Percentiles rank a stretch among this genome's conserved stretches.
These are phyloP conservation scores for Myiozetetes cayanensis DNA, from an alignment of 2,113 vertebrate genomes.

Conservation along the genomic window DNA sequence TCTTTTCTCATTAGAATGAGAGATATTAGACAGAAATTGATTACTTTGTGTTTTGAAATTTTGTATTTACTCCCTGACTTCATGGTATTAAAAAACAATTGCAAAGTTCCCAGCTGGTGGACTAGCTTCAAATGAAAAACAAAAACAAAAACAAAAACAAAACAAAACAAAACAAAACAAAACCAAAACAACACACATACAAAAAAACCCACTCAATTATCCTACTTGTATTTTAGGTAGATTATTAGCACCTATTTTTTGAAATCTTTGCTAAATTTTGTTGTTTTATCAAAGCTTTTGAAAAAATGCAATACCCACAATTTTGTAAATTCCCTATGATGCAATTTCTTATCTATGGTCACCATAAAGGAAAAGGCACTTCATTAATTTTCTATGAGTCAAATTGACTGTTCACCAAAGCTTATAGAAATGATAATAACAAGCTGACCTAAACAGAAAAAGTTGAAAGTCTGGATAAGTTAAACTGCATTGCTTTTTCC, in stretches of 20 bases:
- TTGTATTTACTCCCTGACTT: not conserved
- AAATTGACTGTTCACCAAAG: not conserved
- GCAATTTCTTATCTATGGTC: not conserved
- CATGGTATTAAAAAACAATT: not conserved
- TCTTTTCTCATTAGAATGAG: not conserved
- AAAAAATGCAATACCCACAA: not conserved
- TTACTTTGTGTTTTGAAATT: not conserved
- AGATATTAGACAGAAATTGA: not conserved
- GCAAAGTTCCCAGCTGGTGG: not conserved
- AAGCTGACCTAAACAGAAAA: not conserved
- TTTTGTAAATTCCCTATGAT: not conserved
- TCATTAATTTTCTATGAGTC: not conserved
- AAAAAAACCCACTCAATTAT: not conserved
- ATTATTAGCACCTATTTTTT: not conserved
- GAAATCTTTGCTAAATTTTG: not conserved
- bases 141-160: no score
- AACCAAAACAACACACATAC: no score
- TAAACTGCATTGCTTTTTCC: not conserved
- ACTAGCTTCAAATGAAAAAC: not conserved
- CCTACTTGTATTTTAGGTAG: not conserved
- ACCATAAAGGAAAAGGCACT: not conserved
- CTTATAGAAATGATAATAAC: not conserved
- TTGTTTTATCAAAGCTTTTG: not conserved
- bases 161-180: no score
- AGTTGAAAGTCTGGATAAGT: not conserved